Evolutionary conservation across 2,113 vertebrate species (phyloP), one percentile per base, ranked within the genome.

Genomic region (Rhinolophus ferrumequinum): DNA sequence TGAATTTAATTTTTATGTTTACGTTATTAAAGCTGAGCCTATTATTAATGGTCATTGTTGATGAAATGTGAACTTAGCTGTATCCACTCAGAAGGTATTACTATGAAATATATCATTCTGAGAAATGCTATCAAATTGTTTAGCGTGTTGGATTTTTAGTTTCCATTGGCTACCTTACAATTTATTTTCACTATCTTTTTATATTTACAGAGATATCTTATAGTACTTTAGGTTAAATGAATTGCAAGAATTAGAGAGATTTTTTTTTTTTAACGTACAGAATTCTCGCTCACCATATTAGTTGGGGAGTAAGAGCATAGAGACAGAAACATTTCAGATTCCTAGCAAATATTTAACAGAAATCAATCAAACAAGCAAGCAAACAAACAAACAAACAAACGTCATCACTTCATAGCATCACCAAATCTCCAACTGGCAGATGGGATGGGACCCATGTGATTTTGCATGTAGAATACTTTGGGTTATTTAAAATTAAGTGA

Each of bases 301-400:
- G 22, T 24, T 77, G 26, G 24, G n/a, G 10, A 38, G 11, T n/a
- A 75, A 60, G n/a, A 87, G 19, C 2, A 16, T 21, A 67, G 15
- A 47, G 26, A 84, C 26, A 93, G 76, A 47, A 75, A 75, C 4
- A 80, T 64, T 95, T 91, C 21, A 76, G 16, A 96, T 85, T 81
- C 41, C 19, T 85, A 64, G 38, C 16, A 79, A 90, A 35, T 54
- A 41, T 69, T 83, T 90, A 35, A 83, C 47, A 66, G 41, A 54
- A 93, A 88, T 26, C 47, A 50, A 12, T 50, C 47, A 50, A 50
- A 13, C 47, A 47, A 47, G 7, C 47, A 47, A 47, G 1, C 47
- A 47, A 47, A 47, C 12, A 50, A 50, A 50, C n/a, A 80, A 47
- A 47, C 28, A 79, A 70, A 22, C 19, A 69, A 9, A 73, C 85